These are phyloP conservation scores for Allygus modestus DNA, from an alignment of 2,888 invertebrate species.

Conservation along the genomic window DNA sequence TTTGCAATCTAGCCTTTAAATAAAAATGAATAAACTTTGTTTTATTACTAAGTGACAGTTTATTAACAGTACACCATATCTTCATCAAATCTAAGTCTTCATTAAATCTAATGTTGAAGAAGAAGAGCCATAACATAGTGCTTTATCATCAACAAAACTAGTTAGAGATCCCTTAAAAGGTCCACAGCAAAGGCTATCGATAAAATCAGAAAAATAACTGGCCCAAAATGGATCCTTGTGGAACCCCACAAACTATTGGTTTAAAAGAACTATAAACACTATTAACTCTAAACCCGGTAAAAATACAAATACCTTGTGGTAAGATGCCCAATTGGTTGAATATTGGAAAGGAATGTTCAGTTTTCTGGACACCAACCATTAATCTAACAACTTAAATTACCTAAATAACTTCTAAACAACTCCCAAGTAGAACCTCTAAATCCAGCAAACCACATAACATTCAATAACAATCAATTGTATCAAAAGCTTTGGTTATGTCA, in stretches of 20 bases:
- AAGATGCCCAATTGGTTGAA: too few relatives aligned
- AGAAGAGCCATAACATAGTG: background rate
- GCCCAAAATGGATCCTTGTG: constrained; percentile 42
- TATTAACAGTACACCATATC: background rate
- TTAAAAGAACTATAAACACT: background rate
- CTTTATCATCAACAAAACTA: background rate
- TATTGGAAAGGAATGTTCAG: too few relatives aligned
- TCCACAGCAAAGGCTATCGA: background rate
- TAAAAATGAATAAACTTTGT: background rate
- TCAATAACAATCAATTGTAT: background rate
- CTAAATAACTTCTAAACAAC: background rate
- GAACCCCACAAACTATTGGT: background rate
- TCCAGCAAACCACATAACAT: background rate
- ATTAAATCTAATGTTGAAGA: background rate
- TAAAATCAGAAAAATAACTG: constrained; percentile 10
- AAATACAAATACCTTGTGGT: too few relatives aligned
- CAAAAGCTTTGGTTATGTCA: constrained; percentile 1
- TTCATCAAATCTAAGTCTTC: background rate
- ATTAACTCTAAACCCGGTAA: too few relatives aligned
- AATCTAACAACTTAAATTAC: background rate
- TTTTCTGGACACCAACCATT: too few relatives aligned
- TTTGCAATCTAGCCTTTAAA: background rate
- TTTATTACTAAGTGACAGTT: background rate
- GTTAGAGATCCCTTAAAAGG: background rate
- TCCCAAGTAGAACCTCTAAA: too few relatives aligned